Evolutionary conservation across 2,797 vertebrate genomes (phyloP).

Genomic region (Anabas testudineus): DNA sequence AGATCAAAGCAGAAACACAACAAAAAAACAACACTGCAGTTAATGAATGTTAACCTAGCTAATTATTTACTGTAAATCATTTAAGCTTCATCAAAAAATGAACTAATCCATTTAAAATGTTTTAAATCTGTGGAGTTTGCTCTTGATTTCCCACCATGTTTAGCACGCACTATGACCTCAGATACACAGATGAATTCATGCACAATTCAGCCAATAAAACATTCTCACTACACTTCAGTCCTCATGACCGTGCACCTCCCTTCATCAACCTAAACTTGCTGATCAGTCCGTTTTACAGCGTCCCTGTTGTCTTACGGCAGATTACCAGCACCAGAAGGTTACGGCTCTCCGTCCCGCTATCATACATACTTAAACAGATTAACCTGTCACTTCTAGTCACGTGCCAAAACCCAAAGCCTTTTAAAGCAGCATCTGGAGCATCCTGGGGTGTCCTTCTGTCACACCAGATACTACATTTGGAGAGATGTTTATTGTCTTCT

Average conservation of each 20-base stretch:
- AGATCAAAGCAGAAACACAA: too few relatives aligned
- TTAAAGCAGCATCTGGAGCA: slow-evolving; percentile 65
- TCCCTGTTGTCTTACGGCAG: slow-evolving; percentile 28
- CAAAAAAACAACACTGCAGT: too few relatives aligned
- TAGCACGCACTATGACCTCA: too few relatives aligned
- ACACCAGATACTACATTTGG: slow-evolving; percentile 48
- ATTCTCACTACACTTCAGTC: background rate
- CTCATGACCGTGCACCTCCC: background rate
- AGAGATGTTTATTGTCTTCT: slow-evolving; percentile 1
- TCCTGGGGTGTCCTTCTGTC: slow-evolving; percentile 48
- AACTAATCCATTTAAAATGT: too few relatives aligned
- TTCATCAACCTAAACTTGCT: slow-evolving; percentile 3
- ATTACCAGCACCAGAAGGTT: slow-evolving; percentile 65
- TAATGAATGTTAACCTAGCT: background rate
- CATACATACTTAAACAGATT: slow-evolving; percentile 57
- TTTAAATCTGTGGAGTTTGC: too few relatives aligned
- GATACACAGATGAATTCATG: too few relatives aligned
- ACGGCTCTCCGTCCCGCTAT: slow-evolving; percentile 5
- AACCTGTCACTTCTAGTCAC: slow-evolving; percentile 48
- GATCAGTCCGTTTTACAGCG: slow-evolving; percentile 7
- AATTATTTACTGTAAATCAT: background rate
- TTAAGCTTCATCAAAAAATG: background rate
- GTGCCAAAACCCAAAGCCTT: slow-evolving; percentile 33
- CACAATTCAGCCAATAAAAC: background rate
- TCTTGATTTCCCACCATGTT: too few relatives aligned